These are phyloP conservation scores for Pipistrellus pygmaeus DNA, from an alignment of 2,797 vertebrate species.

Conservation along the genomic window DNA sequence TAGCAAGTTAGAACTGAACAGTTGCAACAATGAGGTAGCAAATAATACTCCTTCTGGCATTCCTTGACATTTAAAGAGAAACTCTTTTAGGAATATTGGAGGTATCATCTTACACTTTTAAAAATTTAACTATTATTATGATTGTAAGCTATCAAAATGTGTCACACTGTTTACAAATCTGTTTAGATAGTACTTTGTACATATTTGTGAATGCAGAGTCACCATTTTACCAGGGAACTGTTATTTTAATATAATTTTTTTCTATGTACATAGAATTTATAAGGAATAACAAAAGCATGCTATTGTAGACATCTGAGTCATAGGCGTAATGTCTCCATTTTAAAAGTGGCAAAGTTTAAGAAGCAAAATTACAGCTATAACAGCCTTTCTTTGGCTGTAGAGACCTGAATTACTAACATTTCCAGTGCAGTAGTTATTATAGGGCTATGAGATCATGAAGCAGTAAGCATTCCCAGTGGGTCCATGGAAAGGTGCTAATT, in stretches of 20 bases:
- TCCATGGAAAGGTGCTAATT: conserved; percentile 54
- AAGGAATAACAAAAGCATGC: conserved; percentile 16
- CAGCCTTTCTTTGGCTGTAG: conserved; percentile 47
- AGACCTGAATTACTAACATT: conserved; percentile 48
- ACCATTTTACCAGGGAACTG: neutral
- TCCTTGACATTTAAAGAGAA: neutral
- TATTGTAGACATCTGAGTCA: conserved; percentile 57
- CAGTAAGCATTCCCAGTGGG: neutral
- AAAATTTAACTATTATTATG: neutral
- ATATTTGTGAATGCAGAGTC: neutral
- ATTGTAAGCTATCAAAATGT: conserved; percentile 23
- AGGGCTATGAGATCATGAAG: conserved; percentile 51
- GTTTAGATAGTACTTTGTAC: neutral
- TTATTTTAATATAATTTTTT: neutral
- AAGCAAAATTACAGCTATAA: conserved; percentile 67
- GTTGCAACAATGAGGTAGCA: neutral
- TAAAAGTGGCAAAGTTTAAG: conserved; percentile 62
- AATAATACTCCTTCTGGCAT: neutral
- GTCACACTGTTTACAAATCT: neutral
- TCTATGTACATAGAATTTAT: neutral
- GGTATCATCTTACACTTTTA: neutral
- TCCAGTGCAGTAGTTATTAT: conserved; percentile 60
- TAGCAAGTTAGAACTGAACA: conserved; percentile 24
- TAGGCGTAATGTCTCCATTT: conserved; percentile 66
- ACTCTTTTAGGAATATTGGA: neutral